Conservation (phyloP, 2,113 vertebrate genomes). For the Bombycilla garrulus region DNA sequence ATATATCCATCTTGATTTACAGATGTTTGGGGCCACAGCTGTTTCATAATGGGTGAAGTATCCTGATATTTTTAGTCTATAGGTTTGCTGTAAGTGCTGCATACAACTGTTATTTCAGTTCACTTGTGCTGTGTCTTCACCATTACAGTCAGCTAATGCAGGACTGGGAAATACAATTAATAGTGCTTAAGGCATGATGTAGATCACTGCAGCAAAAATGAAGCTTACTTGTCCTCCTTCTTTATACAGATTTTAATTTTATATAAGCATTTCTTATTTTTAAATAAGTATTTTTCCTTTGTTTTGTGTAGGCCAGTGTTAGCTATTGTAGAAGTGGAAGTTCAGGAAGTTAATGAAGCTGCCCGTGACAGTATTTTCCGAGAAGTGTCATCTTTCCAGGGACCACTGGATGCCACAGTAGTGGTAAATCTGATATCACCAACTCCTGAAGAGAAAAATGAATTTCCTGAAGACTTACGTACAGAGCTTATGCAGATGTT, state of each 20-base stretch:
- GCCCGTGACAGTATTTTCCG: slow-evolving; percentile 78
- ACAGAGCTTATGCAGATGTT: slow-evolving; percentile 76
- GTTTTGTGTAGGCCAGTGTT: slow-evolving; percentile 74
- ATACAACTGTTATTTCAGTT: background rate
- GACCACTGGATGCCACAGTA: slow-evolving; percentile 79
- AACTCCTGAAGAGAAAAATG: slow-evolving; percentile 67
- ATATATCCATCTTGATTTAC: background rate
- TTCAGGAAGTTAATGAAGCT: slow-evolving; percentile 75
- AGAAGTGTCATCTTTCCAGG: slow-evolving; percentile 81
- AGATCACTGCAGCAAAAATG: background rate
- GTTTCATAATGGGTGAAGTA: background rate
- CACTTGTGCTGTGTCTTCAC: background rate
- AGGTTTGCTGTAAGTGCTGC: background rate
- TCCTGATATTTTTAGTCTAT: background rate
- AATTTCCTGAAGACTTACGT: slow-evolving; percentile 79
- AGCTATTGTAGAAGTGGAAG: slow-evolving; percentile 81
- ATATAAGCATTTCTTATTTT: background rate
- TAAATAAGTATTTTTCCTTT: background rate
- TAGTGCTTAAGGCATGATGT: background rate
- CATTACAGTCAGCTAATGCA: background rate
- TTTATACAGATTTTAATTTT: background rate
- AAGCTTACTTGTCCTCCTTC: background rate
- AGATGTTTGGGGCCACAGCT: background rate
- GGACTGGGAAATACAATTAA: background rate
- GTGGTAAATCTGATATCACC: slow-evolving; percentile 73